Evolutionary conservation across 2,888 invertebrate genomes (phyloP).

Genomic region (Mantis religiosa): DNA sequence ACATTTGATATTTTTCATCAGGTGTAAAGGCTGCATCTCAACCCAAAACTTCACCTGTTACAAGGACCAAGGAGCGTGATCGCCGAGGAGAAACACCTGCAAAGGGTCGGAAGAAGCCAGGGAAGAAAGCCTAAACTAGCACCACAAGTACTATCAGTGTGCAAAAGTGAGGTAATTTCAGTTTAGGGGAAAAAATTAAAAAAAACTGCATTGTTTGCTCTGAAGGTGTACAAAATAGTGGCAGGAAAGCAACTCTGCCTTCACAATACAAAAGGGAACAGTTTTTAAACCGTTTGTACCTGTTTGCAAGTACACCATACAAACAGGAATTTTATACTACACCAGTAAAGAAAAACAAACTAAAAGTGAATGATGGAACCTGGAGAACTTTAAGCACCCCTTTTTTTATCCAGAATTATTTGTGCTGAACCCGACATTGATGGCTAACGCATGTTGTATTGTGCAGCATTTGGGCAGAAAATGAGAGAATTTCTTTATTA

Average conservation of each 20-base stretch:
- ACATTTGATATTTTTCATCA: neutral
- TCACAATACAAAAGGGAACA: constrained; percentile 22
- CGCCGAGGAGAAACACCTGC: constrained; percentile 19
- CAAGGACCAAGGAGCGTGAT: constrained; percentile 29
- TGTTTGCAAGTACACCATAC: constrained; percentile 19
- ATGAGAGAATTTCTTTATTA: constrained; percentile 10
- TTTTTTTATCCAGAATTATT: constrained; percentile 15
- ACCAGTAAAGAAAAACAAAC: constrained; percentile 7
- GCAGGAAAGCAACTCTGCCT: constrained; percentile 18
- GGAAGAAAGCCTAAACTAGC: constrained; percentile 31
- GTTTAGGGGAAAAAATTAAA: neutral
- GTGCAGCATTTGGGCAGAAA: constrained; percentile 7
- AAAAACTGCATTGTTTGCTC: neutral
- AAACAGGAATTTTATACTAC: constrained; percentile 27
- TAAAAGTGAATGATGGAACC: constrained; percentile 20
- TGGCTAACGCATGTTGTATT: constrained; percentile 17
- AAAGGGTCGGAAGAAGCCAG: constrained; percentile 31
- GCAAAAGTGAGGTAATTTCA: neutral
- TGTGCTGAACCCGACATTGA: constrained; percentile 23
- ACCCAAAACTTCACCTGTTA: constrained; percentile 24
- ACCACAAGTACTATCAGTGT: neutral
- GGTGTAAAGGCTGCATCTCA: constrained; percentile 22
- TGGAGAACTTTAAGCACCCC: constrained; percentile 22
- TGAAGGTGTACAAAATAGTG: constrained; percentile 2
- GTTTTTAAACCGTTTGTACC: constrained; percentile 17